Base-by-base conservation (phyloP, 1,140 invertebrate species). In the Thaumatotibia leucotreta region DNA sequence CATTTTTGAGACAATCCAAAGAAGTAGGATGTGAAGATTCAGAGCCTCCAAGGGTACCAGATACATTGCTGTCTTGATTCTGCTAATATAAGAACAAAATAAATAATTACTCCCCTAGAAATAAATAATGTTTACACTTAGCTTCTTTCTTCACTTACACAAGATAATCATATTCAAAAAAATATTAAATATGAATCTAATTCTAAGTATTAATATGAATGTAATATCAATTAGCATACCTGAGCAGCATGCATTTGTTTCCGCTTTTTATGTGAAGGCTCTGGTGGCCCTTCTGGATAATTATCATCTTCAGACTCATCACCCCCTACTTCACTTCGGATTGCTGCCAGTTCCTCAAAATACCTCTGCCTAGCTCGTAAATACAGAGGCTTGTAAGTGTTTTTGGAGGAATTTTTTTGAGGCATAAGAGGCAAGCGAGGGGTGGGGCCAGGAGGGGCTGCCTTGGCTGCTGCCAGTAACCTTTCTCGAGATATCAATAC, bases 261-360 rank as follows among this genome's bases (percentile, higher is more conserved):
- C 33, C 82, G 78, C 64, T 84, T 86, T 50, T 79, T 88, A 20
- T 70, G 61, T 11, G 68, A 76, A 27, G 77, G 80, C 61, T 89
- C 83, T 32, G 84, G 84, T 11, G 90, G 86, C 11, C 94, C 94
- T 80, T 94, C 94, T 74, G 93, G 93, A 88, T 94, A 95, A 76
- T 94, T 94, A 76, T 96, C 93, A 93, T 95, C 93, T 71, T 94
- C 93, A 69, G 95, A 94, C 79, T 94, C 93, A 70, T 95, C 93
- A 75, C 94, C 92, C 61, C 94, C 95, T 39, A 95, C 93, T 89
- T 92, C 92, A 83, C 89, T 83, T 72, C 87, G 86, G 63, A 93
- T 92, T 39, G 90, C 86, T 31, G 86, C 77, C 29, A 93, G 72
- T 67, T 92, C 91, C 76, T 93, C 90, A 87, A 93, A 93, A 78